phyloP scores from a whole-genome alignment of 1,140 invertebrate species.

The Ptiloglossa arizonensis region DNA sequence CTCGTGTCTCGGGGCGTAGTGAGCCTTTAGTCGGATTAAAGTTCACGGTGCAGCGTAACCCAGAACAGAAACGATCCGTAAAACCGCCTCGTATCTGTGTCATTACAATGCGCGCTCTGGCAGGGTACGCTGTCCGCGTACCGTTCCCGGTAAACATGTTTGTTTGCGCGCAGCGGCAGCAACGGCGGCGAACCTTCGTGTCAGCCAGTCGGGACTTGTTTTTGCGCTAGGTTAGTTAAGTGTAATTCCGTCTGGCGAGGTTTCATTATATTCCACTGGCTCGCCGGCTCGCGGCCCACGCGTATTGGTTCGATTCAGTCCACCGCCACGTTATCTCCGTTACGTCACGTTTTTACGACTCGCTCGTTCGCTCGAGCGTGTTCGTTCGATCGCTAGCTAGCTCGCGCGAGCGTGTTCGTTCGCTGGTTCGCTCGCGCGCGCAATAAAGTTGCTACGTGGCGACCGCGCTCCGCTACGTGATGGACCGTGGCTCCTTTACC shows the following conservation, averaged over 20 bases:
- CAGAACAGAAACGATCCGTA: not conserved
- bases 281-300: conserved; percentile 29
- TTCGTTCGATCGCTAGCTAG: no score
- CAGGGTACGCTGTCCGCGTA: not conserved
- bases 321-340: not conserved
- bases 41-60: conserved; percentile 22
- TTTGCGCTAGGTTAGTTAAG: conserved; percentile 54
- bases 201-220: conserved; percentile 28
- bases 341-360: conserved; percentile 34
- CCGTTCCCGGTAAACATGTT: conserved; percentile 36
- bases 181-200: not conserved
- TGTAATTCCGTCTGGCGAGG: conserved; percentile 42
- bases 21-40: conserved; percentile 5
- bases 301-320: conserved; percentile 7
- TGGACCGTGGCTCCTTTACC: conserved; percentile 17
- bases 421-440: conserved; percentile 5
- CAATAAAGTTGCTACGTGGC: conserved; percentile 45
- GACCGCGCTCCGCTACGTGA: conserved; percentile 12
- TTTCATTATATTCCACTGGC: conserved; percentile 38
- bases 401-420: no score
- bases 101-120: not conserved
- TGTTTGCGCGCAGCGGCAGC: not conserved
- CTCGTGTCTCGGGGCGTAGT: no score
- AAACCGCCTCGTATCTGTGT: conserved; percentile 18
- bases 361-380: not conserved